phyloP scores from a whole-genome alignment of 1,140 invertebrate species.

The Drosophila sturtevanti region DNA sequence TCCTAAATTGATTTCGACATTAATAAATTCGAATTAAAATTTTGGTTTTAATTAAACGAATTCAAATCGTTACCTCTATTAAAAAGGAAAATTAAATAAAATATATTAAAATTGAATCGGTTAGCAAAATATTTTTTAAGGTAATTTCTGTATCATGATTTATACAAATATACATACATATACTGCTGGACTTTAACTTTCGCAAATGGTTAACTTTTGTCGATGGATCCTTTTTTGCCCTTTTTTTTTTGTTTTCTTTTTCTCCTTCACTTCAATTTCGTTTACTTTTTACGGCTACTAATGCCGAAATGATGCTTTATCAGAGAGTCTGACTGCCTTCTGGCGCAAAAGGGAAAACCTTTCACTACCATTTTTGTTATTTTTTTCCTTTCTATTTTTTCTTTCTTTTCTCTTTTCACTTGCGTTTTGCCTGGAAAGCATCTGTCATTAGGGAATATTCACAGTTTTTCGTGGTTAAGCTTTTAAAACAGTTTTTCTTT shows the following conservation, averaged over 20 bases:
- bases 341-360: constrained; percentile 2
- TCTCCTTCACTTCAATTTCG: not conserved
- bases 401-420: constrained; percentile 2
- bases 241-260: not conserved
- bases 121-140: too few species aligned
- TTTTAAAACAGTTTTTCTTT: constrained; percentile 73
- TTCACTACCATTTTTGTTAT: not conserved
- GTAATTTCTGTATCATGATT: too few species aligned
- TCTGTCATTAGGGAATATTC: constrained; percentile 78
- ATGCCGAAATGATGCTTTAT: constrained; percentile 5
- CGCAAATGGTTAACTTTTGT: not conserved
- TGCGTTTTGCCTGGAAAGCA: constrained; percentile 9
- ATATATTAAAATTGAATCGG: too few species aligned
- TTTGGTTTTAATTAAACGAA: too few species aligned
- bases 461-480: constrained; percentile 75
- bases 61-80: too few species aligned
- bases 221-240: not conserved
- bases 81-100: too few species aligned
- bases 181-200: not conserved
- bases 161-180: too few species aligned
- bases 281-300: constrained; percentile 2
- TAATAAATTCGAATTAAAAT: too few species aligned
- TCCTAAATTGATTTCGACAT: too few species aligned
- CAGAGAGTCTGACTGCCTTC: not conserved
- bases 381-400: not conserved